Evolutionary conservation across 35 echinoderm and acorn worm genomes (phyloP).

Genomic region (Strongylocentrotus purpuratus): DNA sequence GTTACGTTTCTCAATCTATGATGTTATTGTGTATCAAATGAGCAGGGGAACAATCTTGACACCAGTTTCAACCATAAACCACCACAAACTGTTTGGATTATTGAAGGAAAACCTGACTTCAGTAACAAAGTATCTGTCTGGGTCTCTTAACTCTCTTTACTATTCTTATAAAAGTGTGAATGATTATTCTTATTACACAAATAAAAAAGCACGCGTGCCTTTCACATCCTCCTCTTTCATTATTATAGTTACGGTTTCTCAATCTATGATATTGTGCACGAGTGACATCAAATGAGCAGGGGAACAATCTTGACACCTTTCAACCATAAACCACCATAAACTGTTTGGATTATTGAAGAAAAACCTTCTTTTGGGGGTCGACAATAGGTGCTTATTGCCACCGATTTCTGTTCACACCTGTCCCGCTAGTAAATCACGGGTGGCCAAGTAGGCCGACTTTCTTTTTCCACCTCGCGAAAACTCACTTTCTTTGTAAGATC

Average conservation of each 20-base stretch:
- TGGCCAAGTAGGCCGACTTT: background rate
- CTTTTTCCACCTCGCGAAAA: background rate
- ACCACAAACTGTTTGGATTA: background rate
- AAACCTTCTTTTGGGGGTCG: background rate
- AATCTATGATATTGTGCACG: background rate
- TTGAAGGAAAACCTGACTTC: background rate
- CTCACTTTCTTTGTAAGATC: background rate
- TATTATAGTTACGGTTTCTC: too few relatives aligned
- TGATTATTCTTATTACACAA: too few relatives aligned
- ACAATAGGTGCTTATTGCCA: background rate
- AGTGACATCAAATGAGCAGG: background rate
- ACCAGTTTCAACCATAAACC: background rate
- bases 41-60: background rate
- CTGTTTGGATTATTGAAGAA: background rate
- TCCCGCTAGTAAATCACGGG: slow-evolving; percentile 22
- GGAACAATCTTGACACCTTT: background rate
- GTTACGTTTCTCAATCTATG: too few relatives aligned
- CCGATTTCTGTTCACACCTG: background rate
- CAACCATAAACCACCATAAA: background rate
- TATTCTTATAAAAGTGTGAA: too few relatives aligned
- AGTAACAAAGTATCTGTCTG: too few relatives aligned
- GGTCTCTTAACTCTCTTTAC: too few relatives aligned
- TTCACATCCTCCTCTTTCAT: too few relatives aligned
- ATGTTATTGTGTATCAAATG: background rate
- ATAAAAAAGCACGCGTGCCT: too few relatives aligned